Evolutionary conservation across 2,888 invertebrate genomes (phyloP).

Genomic region (Eupithecia dodoneata): DNA sequence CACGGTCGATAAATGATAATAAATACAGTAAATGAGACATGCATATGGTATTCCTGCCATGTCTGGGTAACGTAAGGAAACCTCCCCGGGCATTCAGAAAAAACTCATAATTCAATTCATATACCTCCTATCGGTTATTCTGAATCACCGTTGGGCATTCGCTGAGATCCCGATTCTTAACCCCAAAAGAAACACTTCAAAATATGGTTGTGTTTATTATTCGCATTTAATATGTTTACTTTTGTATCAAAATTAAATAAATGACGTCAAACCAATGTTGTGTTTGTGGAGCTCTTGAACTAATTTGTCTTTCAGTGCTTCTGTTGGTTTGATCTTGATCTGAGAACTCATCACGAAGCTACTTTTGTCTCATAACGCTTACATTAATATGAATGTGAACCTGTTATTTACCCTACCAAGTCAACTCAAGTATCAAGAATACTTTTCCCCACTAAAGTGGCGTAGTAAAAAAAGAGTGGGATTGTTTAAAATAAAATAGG

Average conservation of each 20-base stretch:
- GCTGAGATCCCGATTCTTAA: background rate
- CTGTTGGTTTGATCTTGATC: slow-evolving; percentile 27
- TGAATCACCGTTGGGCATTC: background rate
- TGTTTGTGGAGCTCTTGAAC: slow-evolving; percentile 37
- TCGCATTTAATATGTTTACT: slow-evolving; percentile 29
- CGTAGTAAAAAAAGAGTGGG: background rate
- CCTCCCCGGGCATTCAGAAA: background rate
- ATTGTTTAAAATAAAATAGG: background rate
- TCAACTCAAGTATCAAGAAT: background rate
- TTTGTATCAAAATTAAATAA: slow-evolving; percentile 38
- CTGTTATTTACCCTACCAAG: background rate
- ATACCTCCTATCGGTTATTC: background rate
- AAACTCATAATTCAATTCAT: background rate
- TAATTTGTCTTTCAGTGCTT: slow-evolving; percentile 32
- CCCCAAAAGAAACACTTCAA: slow-evolving; percentile 19
- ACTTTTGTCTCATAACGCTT: background rate
- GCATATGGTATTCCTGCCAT: background rate
- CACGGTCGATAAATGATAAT: no score
- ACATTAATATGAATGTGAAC: background rate
- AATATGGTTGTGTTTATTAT: slow-evolving; percentile 30
- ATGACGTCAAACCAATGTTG: slow-evolving; percentile 37
- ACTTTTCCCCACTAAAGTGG: background rate
- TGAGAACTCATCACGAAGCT: slow-evolving; percentile 14
- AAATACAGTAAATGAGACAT: no score
- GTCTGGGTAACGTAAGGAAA: background rate